These are phyloP conservation scores for Philaenus spumarius DNA, from an alignment of 1,140 invertebrate genomes.

Conservation along the genomic window DNA sequence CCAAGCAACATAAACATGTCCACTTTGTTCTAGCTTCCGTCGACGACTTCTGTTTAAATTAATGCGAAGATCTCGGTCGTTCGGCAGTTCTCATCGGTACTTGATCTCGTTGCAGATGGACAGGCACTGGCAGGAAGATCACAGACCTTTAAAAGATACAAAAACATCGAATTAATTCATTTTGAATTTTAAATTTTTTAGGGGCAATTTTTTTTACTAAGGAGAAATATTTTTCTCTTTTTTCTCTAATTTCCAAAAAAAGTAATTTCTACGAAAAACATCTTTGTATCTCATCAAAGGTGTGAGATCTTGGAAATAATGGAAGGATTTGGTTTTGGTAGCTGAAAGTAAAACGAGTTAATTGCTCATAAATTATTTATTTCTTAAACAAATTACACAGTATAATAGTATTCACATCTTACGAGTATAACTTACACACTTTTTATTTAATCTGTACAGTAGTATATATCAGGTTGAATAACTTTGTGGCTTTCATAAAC, in stretches of 20 bases:
- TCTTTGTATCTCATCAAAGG: conserved; percentile 32
- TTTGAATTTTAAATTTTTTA: conserved; percentile 20
- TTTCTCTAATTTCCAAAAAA: conserved; percentile 16
- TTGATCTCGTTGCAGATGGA: conserved; percentile 2
- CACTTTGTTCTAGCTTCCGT: too few relatives aligned
- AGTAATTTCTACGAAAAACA: conserved; percentile 7
- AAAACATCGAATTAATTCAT: conserved; percentile 27
- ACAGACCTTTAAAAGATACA: conserved; percentile 37
- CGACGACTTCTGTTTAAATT: too few relatives aligned
- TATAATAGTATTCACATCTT: too few relatives aligned
- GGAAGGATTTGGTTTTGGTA: not conserved
- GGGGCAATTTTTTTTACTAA: conserved; percentile 12
- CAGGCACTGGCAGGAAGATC: conserved; percentile 23
- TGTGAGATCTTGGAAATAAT: conserved; percentile 26
- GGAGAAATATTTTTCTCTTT: conserved; percentile 11
- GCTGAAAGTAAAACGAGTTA: too few relatives aligned
- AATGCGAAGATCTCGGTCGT: not conserved
- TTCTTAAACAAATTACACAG: too few relatives aligned
- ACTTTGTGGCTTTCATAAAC: too few relatives aligned
- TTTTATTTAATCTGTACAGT: too few relatives aligned
- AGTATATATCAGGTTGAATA: too few relatives aligned
- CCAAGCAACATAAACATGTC: too few relatives aligned
- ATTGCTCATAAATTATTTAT: too few relatives aligned
- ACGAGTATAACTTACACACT: too few relatives aligned
- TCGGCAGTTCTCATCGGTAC: not conserved